Evolutionary conservation across 2,888 invertebrate species (phyloP), one percentile per base, ranked within the genome.

Genomic region (Acrobeloides nanus): DNA sequence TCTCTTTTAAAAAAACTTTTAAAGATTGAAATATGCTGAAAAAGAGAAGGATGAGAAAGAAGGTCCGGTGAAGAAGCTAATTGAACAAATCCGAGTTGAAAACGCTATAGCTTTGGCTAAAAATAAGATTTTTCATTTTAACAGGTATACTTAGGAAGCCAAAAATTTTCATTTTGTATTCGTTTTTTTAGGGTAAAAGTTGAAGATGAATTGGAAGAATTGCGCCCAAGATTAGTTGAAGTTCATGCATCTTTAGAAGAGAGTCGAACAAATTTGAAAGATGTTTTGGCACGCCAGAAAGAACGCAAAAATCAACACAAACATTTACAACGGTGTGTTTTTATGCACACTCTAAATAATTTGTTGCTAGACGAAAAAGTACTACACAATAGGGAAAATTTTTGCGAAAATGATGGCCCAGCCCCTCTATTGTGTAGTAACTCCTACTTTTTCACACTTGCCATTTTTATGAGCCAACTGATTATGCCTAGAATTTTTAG

Each of bases 81-180:
- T 78, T 3, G 72, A 73, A 84, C 88, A 6, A 84, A 79, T 95
- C 62, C 83, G 83, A 57, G 74, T 83, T 18, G 87, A 89, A 72
- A 97, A 97, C 74, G 80, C 80, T 3, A 78, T 84, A 1, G 80
- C 82, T 1, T 78, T 81, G 42, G 81, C 82, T 2, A 82, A 83
- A 64, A 86, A 87, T 76, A 80, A 81, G 63, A 74, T 84, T 25
- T 81, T 81, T 57, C 87, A 88, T 75, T 71, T 31, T n/a, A 37
- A 57, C 32, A 56, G 33, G 46, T 55, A 23, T 18, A 23, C 25
- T 23, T 33, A 18, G 23, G 18, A 12, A n/a, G 18, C 8, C 6
- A 38, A 31, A n/a, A 15, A 25, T n/a, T 15, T 50, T 2, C 2
- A 7, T 26, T 15, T 20, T 44, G 1, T 18, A 21, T 44, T n/a